These are phyloP conservation scores for Periphyllus acericola DNA, from an alignment of 2,888 invertebrate genomes.

Conservation along the genomic window DNA sequence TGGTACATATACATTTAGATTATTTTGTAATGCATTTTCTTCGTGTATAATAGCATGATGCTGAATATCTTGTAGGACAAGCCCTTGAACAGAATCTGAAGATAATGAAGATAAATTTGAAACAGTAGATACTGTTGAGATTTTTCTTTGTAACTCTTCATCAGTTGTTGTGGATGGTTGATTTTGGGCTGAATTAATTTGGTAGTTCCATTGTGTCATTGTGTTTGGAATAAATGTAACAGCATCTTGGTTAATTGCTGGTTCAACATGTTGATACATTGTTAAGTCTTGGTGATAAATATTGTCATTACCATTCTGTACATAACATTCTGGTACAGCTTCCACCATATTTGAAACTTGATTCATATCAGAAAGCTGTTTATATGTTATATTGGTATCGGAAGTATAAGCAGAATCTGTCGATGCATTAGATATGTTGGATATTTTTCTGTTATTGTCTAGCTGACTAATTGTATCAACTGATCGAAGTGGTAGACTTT, in stretches of 20 bases:
- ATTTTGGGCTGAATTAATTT: conserved; percentile 25
- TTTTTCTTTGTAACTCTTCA: conserved; percentile 62
- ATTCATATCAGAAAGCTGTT: conserved; percentile 49
- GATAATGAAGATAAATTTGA: conserved; percentile 63
- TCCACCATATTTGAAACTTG: conserved; percentile 57
- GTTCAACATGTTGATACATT: conserved; percentile 48
- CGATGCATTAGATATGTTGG: conserved; percentile 63
- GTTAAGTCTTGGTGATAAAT: conserved; percentile 51
- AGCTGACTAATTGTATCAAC: conserved; percentile 51
- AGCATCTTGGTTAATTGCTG: conserved; percentile 37
- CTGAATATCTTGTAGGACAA: conserved; percentile 55
- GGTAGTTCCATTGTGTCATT: conserved; percentile 49
- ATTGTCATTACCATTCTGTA: conserved; percentile 51
- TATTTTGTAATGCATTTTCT: conserved; percentile 54
- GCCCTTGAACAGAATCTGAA: conserved; percentile 61
- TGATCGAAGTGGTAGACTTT: conserved; percentile 53
- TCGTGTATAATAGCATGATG: conserved; percentile 60
- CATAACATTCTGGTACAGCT: conserved; percentile 48
- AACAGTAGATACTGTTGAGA: conserved; percentile 63
- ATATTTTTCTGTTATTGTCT: conserved; percentile 63
- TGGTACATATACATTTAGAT: conserved; percentile 33
- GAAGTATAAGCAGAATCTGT: conserved; percentile 63
- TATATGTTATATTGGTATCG: conserved; percentile 62
- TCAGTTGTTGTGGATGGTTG: conserved; percentile 20
- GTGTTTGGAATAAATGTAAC: conserved; percentile 41